Conservation (phyloP, 2,113 vertebrate species). For the Uria lomvia region DNA sequence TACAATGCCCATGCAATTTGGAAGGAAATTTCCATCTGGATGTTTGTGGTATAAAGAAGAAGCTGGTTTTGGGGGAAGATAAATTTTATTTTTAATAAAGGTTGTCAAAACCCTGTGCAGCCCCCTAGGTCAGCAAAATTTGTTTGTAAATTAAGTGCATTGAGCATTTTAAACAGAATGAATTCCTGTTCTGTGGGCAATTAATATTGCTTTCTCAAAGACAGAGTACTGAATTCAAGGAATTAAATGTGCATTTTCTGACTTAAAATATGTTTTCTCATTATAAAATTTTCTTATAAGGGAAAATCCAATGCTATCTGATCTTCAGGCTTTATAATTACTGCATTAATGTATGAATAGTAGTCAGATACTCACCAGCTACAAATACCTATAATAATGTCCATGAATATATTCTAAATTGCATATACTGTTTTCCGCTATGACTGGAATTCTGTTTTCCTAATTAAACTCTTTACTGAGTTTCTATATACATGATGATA, state of each 20-base stretch:
- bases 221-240: neutral
- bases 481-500: neutral
- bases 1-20: neutral
- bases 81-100: neutral
- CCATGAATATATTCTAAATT: neutral
- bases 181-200: neutral
- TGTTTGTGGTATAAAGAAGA: neutral
- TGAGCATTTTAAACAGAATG: neutral
- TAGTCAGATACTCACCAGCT: neutral
- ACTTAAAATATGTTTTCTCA: neutral
- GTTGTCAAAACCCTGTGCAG: neutral
- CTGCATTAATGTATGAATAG: neutral
- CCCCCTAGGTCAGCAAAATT: neutral
- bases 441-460: neutral
- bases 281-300: neutral
- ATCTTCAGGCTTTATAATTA: neutral
- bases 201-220: neutral
- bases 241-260: neutral
- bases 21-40: neutral
- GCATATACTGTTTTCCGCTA: neutral
- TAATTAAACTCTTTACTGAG: neutral
- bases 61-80: neutral
- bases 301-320: neutral
- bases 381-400: neutral
- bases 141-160: neutral